Conservation (phyloP, 2,797 vertebrate genomes). For the Enteromius anoplus region DNA sequence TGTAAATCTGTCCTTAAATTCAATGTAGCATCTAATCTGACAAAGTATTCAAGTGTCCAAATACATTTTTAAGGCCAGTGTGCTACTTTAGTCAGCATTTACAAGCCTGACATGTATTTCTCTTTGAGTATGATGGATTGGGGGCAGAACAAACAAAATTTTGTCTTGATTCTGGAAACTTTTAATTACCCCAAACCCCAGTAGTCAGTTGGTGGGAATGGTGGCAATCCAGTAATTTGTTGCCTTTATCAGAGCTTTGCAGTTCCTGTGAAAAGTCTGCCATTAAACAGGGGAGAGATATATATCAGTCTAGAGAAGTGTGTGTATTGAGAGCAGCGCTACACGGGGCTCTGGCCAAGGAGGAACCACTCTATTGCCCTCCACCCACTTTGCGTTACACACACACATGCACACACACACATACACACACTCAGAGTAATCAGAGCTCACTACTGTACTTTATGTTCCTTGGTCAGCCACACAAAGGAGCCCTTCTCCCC, state of each 20-base stretch:
- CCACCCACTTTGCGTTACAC: slow-evolving; percentile 34
- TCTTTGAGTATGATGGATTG: background rate
- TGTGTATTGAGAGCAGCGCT: slow-evolving; percentile 18
- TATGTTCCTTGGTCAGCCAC: slow-evolving; percentile 41
- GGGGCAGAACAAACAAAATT: slow-evolving; percentile 7
- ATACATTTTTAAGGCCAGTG: background rate
- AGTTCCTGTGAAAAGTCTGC: slow-evolving; percentile 51
- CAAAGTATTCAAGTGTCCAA: background rate
- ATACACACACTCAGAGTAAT: slow-evolving; percentile 26
- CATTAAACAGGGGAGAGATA: slow-evolving; percentile 45
- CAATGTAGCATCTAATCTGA: background rate
- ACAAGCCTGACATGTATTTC: slow-evolving; percentile 25
- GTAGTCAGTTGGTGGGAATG: slow-evolving; percentile 27
- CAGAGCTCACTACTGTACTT: slow-evolving; percentile 50
- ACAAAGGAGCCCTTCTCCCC: slow-evolving; percentile 55
- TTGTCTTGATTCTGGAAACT: background rate
- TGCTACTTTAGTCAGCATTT: background rate
- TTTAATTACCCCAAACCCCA: background rate
- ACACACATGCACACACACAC: slow-evolving; percentile 5
- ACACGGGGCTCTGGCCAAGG: slow-evolving; percentile 31
- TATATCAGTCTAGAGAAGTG: slow-evolving; percentile 46
- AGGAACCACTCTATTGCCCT: slow-evolving; percentile 42
- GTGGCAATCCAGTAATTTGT: slow-evolving; percentile 32
- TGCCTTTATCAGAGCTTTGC: slow-evolving; percentile 49
- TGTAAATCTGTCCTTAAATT: background rate